Conservation (phyloP, 2,888 invertebrate genomes). For the Drosophila borealis region DNA sequence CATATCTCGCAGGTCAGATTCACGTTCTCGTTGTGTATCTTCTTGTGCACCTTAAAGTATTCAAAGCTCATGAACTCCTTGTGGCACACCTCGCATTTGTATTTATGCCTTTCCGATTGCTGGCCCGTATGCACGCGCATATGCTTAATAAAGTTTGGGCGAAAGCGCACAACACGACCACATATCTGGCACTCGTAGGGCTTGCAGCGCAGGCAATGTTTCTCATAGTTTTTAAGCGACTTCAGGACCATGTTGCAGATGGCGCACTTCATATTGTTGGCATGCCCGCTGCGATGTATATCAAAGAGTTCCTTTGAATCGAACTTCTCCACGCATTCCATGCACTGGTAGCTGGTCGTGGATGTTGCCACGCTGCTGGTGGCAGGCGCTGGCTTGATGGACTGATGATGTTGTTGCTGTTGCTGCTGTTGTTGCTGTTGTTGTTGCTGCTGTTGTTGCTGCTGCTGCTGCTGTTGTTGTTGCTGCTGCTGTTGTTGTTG, state of each 20-base stretch:
- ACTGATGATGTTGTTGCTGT: slow-evolving; percentile 43
- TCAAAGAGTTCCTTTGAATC: slow-evolving; percentile 84
- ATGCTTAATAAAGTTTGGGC: slow-evolving; percentile 85
- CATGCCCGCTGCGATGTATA: slow-evolving; percentile 84
- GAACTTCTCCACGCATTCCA: slow-evolving; percentile 84
- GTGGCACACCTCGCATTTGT: slow-evolving; percentile 86
- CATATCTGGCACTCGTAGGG: slow-evolving; percentile 85
- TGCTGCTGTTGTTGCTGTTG: slow-evolving; percentile 39
- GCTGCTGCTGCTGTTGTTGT: slow-evolving; percentile 29
- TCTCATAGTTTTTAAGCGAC: slow-evolving; percentile 84
- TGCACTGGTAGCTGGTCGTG: slow-evolving; percentile 80
- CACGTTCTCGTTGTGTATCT: slow-evolving; percentile 86
- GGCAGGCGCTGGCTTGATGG: slow-evolving; percentile 35
- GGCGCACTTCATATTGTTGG: slow-evolving; percentile 85
- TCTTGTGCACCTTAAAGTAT: slow-evolving; percentile 87
- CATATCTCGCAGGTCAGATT: slow-evolving; percentile 86
- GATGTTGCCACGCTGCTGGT: slow-evolving; percentile 43
- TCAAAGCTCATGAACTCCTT: slow-evolving; percentile 87
- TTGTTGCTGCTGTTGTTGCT: slow-evolving; percentile 31
- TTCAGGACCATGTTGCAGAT: slow-evolving; percentile 85
- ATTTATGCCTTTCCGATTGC: slow-evolving; percentile 85
- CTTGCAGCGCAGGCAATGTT: slow-evolving; percentile 84
- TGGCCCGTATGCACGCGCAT: slow-evolving; percentile 85
- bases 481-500: slow-evolving; percentile 45
- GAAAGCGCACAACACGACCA: slow-evolving; percentile 84